These are phyloP conservation scores for Harpagoxenus sublaevis DNA, from an alignment of 2,888 invertebrate genomes.

Conservation along the genomic window DNA sequence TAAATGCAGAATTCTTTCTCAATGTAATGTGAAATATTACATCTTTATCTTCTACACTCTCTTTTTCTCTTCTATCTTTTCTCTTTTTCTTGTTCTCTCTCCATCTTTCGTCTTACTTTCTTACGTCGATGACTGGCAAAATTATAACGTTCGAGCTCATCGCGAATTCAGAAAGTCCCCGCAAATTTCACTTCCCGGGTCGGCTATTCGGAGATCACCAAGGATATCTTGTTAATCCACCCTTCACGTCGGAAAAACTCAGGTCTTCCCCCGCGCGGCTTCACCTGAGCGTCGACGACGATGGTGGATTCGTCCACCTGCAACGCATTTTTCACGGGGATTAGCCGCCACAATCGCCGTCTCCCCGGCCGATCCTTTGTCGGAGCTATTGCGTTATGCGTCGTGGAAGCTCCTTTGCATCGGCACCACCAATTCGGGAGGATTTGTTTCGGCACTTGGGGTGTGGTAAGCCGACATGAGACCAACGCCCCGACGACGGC, in stretches of 20 bases:
- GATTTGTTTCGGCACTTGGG: conserved; percentile 86
- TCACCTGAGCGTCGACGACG: conserved; percentile 65
- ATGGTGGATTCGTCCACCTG: conserved; percentile 81
- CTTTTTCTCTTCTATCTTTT: background rate
- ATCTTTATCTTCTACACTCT: background rate
- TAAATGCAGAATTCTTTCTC: background rate
- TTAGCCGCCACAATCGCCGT: conserved; percentile 78
- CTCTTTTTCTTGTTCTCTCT: no score
- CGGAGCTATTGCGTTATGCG: conserved; percentile 60
- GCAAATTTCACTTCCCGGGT: conserved; percentile 18
- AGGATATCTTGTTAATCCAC: conserved; percentile 58
- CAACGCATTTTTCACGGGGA: conserved; percentile 81
- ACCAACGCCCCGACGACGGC: conserved; percentile 77
- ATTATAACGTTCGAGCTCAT: background rate
- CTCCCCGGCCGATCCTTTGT: conserved; percentile 73
- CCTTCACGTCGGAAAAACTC: conserved; percentile 56
- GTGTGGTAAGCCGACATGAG: conserved; percentile 86
- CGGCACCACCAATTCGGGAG: conserved; percentile 84
- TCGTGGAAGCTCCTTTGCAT: conserved; percentile 82
- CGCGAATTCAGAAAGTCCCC: background rate
- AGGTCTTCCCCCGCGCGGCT: conserved; percentile 38
- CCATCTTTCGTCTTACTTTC: background rate
- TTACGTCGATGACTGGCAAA: background rate
- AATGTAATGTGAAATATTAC: background rate
- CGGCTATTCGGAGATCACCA: conserved; percentile 15